Evolutionary conservation across 1,140 invertebrate genomes (phyloP).

Genomic region (Andricus grossulariae): DNA sequence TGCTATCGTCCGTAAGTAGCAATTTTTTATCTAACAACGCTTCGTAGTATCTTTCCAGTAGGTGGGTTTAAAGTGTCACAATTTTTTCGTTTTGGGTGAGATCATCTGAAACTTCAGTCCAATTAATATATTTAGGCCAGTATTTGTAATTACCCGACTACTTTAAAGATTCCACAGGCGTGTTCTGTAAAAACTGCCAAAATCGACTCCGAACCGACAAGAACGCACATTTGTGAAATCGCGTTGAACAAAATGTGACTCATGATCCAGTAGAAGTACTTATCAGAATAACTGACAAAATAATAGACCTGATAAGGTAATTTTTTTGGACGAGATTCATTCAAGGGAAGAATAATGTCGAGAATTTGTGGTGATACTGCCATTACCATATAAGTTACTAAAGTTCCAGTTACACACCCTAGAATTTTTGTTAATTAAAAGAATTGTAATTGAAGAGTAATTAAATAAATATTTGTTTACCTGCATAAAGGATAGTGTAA

Average conservation of each 20-base stretch:
- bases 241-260: neutral
- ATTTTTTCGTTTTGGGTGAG: too few relatives aligned
- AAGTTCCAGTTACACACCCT: neutral
- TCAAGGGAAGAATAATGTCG: neutral
- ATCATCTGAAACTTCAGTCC: neutral
- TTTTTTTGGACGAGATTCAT: neutral
- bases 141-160: neutral
- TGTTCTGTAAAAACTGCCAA: neutral
- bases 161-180: neutral
- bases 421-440: neutral
- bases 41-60: too few relatives aligned
- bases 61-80: too few relatives aligned
- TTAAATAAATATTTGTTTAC: neutral
- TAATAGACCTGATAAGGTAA: neutral
- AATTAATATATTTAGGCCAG: neutral
- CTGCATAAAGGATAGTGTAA: neutral
- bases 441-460: neutral
- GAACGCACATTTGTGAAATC: neutral
- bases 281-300: conserved; percentile 1
- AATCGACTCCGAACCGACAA: neutral
- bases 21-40: too few relatives aligned
- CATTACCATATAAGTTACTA: neutral
- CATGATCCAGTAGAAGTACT: neutral
- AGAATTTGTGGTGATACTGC: neutral
- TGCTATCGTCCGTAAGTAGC: too few relatives aligned